Evolutionary conservation across 1,140 invertebrate genomes (phyloP).

Genomic region (Drosophila auraria): DNA sequence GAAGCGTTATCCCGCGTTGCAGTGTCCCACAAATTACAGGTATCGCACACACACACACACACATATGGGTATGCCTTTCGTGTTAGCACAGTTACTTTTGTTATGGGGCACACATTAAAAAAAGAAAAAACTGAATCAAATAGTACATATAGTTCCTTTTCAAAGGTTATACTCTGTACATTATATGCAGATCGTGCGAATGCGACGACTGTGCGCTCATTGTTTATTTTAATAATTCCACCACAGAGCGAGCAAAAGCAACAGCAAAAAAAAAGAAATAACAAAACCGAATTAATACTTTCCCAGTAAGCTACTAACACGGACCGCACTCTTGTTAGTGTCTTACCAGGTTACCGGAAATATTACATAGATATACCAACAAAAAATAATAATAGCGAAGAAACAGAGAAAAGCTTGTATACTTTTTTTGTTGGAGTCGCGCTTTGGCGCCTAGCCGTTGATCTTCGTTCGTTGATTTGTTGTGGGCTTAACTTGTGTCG

Average conservation of each 20-base stretch:
- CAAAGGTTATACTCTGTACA: slow-evolving; percentile 32
- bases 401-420: slow-evolving; percentile 17
- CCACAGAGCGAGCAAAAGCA: background rate
- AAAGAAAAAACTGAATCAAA: slow-evolving; percentile 10
- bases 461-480: slow-evolving; percentile 20
- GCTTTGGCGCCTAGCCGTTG: slow-evolving; percentile 29
- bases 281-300: slow-evolving; percentile 16
- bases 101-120: background rate
- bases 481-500: slow-evolving; percentile 19
- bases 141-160: slow-evolving; percentile 4
- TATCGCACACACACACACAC: background rate
- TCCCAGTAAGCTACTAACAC: slow-evolving; percentile 32
- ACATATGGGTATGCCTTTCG: background rate
- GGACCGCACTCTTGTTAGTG: slow-evolving; percentile 31
- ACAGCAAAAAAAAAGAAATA: slow-evolving; percentile 8
- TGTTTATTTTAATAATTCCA: slow-evolving; percentile 46
- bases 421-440: slow-evolving; percentile 33
- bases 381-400: slow-evolving; percentile 3
- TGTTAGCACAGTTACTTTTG: background rate
- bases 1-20: slow-evolving; percentile 6
- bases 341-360: slow-evolving; percentile 25
- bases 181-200: slow-evolving; percentile 24
- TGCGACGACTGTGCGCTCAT: slow-evolving; percentile 13
- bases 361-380: slow-evolving; percentile 1
- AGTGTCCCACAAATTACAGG: background rate